Percentiles rank a stretch among this genome's conserved stretches.
These are phyloP conservation scores for Colistium nudipinnis DNA, from an alignment of 2,113 vertebrate genomes.

Conservation along the genomic window DNA sequence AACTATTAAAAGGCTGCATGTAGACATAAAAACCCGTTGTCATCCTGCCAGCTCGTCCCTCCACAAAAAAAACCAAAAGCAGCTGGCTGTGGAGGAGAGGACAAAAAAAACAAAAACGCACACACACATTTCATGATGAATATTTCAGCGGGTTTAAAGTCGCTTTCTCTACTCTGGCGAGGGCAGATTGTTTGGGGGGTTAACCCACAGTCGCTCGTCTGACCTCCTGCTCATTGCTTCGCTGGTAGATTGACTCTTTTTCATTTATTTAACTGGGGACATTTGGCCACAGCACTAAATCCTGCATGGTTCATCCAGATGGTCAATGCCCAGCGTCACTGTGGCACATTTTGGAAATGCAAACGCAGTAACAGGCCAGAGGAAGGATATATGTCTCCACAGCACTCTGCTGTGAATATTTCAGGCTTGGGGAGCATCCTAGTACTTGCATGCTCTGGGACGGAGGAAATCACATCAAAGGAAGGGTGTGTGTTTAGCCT, in stretches of 20 bases:
- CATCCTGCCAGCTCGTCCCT: conserved; percentile 33
- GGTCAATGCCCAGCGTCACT: conserved; percentile 37
- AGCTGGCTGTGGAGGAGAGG: too few relatives aligned
- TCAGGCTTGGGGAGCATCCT: conserved; percentile 66
- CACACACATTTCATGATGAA: conserved; percentile 40
- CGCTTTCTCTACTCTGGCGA: conserved; percentile 2
- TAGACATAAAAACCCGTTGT: conserved; percentile 39
- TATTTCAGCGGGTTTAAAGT: conserved; percentile 57
- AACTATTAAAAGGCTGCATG: conserved; percentile 72
- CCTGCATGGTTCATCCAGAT: conserved; percentile 58
- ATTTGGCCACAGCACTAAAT: conserved; percentile 60
- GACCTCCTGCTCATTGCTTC: conserved; percentile 50
- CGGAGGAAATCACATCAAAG: conserved; percentile 63
- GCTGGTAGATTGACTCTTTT: conserved; percentile 56
- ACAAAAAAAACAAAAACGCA: too few relatives aligned
- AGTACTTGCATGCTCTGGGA: conserved; percentile 66
- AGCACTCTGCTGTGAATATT: conserved; percentile 63
- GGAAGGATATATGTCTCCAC: conserved; percentile 46
- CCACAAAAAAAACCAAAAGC: conserved; percentile 60
- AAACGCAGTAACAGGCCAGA: conserved; percentile 40
- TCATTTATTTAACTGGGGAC: too few relatives aligned
- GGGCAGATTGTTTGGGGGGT: conserved; percentile 63
- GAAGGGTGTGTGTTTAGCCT: conserved; percentile 59
- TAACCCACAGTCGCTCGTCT: conserved; percentile 29
- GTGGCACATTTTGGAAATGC: too few relatives aligned